Evolutionary conservation across 2,113 vertebrate species (phyloP).

Genomic region (Cyprinus carpio): DNA sequence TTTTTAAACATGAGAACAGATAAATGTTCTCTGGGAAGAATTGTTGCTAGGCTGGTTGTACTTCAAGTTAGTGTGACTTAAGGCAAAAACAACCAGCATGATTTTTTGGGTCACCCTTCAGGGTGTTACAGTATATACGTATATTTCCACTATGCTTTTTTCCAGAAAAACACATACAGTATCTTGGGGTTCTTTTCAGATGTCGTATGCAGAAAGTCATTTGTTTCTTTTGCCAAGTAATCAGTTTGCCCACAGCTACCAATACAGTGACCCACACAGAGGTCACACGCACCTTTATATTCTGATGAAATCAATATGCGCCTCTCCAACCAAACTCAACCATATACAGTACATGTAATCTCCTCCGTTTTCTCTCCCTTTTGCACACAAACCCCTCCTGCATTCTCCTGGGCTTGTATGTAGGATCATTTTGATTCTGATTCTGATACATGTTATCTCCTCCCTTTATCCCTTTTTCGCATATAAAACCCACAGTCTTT

Average conservation of each 20-base stretch:
- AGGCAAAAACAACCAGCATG: neutral
- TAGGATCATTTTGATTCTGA: neutral
- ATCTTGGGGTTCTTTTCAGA: constrained; percentile 24
- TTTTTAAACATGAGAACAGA: constrained; percentile 25
- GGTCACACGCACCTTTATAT: constrained; percentile 57
- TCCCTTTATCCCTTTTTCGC: neutral
- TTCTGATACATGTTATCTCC: neutral
- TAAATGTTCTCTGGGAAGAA: neutral
- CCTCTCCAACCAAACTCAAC: constrained; percentile 11
- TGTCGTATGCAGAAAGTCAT: constrained; percentile 66
- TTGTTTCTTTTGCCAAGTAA: constrained; percentile 73
- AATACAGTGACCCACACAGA: constrained; percentile 63
- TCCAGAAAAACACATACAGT: neutral
- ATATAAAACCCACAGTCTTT: neutral
- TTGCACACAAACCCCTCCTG: neutral
- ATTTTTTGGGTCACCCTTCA: neutral
- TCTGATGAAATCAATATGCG: constrained; percentile 59
- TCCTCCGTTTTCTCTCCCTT: neutral
- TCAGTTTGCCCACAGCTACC: constrained; percentile 67
- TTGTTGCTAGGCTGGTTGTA: neutral
- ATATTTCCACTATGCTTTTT: neutral
- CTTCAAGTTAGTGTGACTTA: neutral
- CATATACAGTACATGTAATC: neutral
- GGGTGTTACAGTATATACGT: neutral
- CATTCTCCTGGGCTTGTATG: neutral